Evolutionary conservation across 2,888 invertebrate species (phyloP), one percentile per base, ranked within the genome.

Genomic region (Caenorhabditis sp.): DNA sequence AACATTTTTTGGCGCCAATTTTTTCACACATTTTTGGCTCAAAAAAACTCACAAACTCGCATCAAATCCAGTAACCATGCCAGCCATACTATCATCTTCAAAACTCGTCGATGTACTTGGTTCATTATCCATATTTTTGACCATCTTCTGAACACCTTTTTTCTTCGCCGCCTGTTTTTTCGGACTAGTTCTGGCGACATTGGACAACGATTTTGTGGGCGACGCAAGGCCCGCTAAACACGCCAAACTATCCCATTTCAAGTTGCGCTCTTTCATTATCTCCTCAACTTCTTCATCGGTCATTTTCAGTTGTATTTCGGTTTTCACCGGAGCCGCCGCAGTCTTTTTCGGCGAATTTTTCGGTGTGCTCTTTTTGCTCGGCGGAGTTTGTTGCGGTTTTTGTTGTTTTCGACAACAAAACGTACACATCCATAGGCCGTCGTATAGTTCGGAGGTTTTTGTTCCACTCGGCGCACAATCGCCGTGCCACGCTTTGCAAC

Each of bases 401-500:
- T 55, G 8, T 26, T 55, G 8, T 26, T 55, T 27, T 26, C 55
- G 8, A n/a, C 59, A 59, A 37, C 59, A 59, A 17, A 23, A 21
- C 23, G 17, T 19, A 43, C 59, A 59, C n/a, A 21, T 37, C 59
- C 59, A 59, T 8, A 23, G n/a, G 1, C 59, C 27, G 24, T 59
- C 24, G n/a, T 21, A 59, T 3, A 26, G 1, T 26, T 49, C n/a
- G 3, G 23, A n/a, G 1, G 23, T 3, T 37, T 26, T n/a, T 14
- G 3, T n/a, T 12, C 59, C 59, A 19, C n/a, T 59, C n/a, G 59
- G 59, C 6, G 59, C 59, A 59, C 59, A 59, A 26, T 24, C n/a
- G 6, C 59, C 59, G 37, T 59, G 59, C 59, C 59, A 59, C 2
- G 59, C 59, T 26, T 24, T 21, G n/a, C 59, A 59, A 24, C 59